Base-by-base conservation (phyloP, 92 coral and sea anemone genomes). In the Chrysogorgia sp. region DNA sequence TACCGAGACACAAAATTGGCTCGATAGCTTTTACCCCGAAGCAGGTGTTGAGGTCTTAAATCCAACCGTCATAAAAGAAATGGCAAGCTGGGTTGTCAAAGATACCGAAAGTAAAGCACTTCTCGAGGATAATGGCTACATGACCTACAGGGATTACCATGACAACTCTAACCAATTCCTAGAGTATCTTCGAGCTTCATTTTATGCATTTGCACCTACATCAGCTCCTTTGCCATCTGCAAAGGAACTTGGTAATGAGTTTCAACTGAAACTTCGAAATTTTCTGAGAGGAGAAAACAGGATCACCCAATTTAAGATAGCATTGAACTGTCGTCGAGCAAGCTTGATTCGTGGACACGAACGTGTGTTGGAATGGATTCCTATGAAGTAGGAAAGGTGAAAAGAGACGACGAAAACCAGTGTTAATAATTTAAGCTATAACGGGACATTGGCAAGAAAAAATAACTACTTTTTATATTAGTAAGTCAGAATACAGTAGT, bases 181-280 rank as follows among this genome's bases (percentile, higher is more conserved):
- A 23, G 63, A 55, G 10, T 90, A 84, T 67, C 67, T 85, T 1
- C 84, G 90, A 20, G 96, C 96, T 17, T 63, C 83, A 2, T 37
- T 90, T 58, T 57, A 87, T 45, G 53, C 53, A 0, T 58, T 58
- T 63, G 20, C 67, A 48, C 3, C 76, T 78, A 1, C 68, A 28
- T 0, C 57, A 24, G 10, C 74, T 30, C 53, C 53, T 21, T 19
- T 72, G 26, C 79, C 66, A 10, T 63, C 71, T 20, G 35, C 66
- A 52, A 64, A 43, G 24, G 62, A 76, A 32, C 81, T 89, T 26
- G 90, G 88, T 22, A 84, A 70, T 2, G 52, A 80, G 58, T 56
- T 85, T 50, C 88, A 85, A 15, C 52, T 89, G 75, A 57, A 55
- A 77, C 74, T 83, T 58, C 83, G 93, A 22, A 77, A 89, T 65